phyloP scores from a whole-genome alignment of 2,113 vertebrate species.

The Zeus faber region DNA sequence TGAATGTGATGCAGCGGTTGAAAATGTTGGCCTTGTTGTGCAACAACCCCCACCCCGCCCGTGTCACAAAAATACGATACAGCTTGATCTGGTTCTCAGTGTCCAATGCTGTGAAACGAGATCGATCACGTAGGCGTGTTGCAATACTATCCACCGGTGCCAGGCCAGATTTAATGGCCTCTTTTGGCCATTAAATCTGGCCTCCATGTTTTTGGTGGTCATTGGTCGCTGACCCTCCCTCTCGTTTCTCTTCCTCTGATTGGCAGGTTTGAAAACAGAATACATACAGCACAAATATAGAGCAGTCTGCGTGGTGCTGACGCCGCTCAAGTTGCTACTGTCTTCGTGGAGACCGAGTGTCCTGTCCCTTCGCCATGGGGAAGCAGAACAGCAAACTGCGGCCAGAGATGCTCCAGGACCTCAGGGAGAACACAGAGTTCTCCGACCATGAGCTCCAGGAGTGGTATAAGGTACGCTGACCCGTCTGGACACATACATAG shows the following conservation, averaged over 20 bases:
- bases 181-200: slow-evolving; percentile 4
- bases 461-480: slow-evolving; percentile 91
- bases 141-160: too few species aligned
- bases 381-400: slow-evolving; percentile 99
- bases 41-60: slow-evolving; percentile 45
- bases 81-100: neutral
- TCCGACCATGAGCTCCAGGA: slow-evolving; percentile 97
- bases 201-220: slow-evolving; percentile 7
- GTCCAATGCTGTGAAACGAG: too few species aligned
- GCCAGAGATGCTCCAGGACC: slow-evolving; percentile 96
- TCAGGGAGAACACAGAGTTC: slow-evolving; percentile 97
- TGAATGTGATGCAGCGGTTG: slow-evolving; percentile 29
- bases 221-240: slow-evolving; percentile 28
- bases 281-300: too few species aligned
- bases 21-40: slow-evolving; percentile 26
- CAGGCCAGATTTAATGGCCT: too few species aligned
- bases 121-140: too few species aligned
- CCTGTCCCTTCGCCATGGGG: slow-evolving; percentile 80
- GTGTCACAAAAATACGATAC: slow-evolving; percentile 3
- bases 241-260: slow-evolving; percentile 25
- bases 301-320: slow-evolving; percentile 45
- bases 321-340: slow-evolving; percentile 36
- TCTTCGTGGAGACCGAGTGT: slow-evolving; percentile 44
- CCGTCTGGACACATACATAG: too few species aligned
- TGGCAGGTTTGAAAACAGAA: slow-evolving; percentile 64